phyloP scores from a whole-genome alignment of 1,140 invertebrate genomes.

The Tyrophagus putrescentiae region DNA sequence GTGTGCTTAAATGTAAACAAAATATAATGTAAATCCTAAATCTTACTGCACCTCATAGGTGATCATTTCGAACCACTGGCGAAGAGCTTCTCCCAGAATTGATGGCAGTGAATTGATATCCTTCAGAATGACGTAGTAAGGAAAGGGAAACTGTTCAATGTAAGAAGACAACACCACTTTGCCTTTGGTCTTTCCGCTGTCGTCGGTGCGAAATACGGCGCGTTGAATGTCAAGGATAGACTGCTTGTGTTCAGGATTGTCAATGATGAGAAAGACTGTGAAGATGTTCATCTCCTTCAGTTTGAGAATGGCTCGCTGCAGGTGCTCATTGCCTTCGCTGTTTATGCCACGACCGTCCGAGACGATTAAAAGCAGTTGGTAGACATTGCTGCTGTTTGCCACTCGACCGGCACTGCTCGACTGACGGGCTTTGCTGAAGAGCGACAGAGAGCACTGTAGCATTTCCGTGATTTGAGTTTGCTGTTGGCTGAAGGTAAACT shows the following conservation, averaged over 20 bases:
- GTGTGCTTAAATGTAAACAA: background rate
- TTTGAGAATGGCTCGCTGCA: constrained; percentile 59
- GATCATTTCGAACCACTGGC: constrained; percentile 98
- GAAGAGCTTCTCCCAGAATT: constrained; percentile 80
- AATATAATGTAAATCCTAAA: constrained; percentile 4
- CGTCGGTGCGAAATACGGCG: constrained; percentile 46
- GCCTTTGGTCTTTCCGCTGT: constrained; percentile 31
- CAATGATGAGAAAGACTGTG: constrained; percentile 84
- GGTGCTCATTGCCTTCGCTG: constrained; percentile 63
- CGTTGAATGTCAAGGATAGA: constrained; percentile 80
- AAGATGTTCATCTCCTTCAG: constrained; percentile 70
- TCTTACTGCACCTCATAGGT: background rate
- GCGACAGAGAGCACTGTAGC: constrained; percentile 54
- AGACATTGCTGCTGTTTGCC: constrained; percentile 47
- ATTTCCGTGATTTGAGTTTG: constrained; percentile 63
- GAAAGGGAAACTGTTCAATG: constrained; percentile 91
- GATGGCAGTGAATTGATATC: constrained; percentile 70
- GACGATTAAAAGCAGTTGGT: constrained; percentile 77
- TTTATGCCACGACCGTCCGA: constrained; percentile 87
- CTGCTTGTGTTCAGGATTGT: constrained; percentile 75
- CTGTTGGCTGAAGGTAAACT: constrained; percentile 62
- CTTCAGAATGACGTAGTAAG: constrained; percentile 87
- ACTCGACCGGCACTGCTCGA: background rate
- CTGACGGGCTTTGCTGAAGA: constrained; percentile 38
- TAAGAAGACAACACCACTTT: constrained; percentile 36